phyloP scores from a whole-genome alignment of 2,888 invertebrate species.

The Monopis laevigella region DNA sequence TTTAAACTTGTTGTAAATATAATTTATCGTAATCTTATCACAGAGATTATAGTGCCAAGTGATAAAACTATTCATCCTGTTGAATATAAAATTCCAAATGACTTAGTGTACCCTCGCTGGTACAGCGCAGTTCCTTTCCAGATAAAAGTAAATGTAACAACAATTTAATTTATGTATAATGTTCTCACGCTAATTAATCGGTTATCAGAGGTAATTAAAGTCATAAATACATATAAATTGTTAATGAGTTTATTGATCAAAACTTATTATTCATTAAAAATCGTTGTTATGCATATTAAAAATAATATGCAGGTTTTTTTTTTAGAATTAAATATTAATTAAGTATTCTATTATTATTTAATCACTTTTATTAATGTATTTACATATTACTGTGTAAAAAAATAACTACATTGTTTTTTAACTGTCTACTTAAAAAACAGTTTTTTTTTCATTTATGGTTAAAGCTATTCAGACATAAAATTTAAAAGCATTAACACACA shows the following conservation, averaged over 20 bases:
- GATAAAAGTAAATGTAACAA: too few relatives aligned
- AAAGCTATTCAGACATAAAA: slow-evolving; percentile 4
- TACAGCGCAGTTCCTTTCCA: too few relatives aligned
- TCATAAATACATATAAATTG: not conserved
- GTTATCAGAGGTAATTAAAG: not conserved
- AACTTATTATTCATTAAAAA: too few relatives aligned
- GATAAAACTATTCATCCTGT: slow-evolving; percentile 4
- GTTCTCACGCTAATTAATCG: slow-evolving; percentile 6
- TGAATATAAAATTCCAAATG: too few relatives aligned
- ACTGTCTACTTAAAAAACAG: not conserved
- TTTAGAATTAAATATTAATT: too few relatives aligned
- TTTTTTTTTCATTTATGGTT: not conserved
- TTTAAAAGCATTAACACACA: slow-evolving; percentile 27
- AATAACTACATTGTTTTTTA: not conserved
- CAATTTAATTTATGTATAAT: slow-evolving; percentile 2
- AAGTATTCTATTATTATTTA: too few relatives aligned
- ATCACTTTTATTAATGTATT: too few relatives aligned
- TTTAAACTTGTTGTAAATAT: slow-evolving; percentile 3
- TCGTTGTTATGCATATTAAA: too few relatives aligned
- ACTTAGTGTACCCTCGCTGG: too few relatives aligned
- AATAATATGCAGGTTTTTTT: too few relatives aligned
- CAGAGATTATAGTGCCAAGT: not conserved
- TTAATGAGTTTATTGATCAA: not conserved
- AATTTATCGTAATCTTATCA: slow-evolving; percentile 9
- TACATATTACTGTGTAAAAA: too few relatives aligned